Base-by-base conservation (phyloP, 2,888 invertebrate species). In the Fragum whitleyi region DNA sequence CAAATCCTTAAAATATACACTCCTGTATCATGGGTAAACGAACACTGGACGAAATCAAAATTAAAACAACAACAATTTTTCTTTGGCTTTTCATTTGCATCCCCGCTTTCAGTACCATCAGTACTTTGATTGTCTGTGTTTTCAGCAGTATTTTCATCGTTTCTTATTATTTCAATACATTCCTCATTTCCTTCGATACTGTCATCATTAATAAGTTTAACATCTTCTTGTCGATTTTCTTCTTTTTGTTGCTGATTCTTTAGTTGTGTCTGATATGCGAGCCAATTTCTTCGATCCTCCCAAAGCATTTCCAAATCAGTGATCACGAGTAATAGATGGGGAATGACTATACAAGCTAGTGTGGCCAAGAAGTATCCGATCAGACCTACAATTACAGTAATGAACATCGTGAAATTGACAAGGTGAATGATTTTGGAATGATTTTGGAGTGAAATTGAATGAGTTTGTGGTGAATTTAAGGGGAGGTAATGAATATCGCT, bases 241-340 rank as follows among this genome's bases (percentile, higher is more conserved):
- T 47, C 47, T 47, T 47, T 5, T 47, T 47, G 47, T 47, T 47
- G 39, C 39, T 39, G 7, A 9, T 39, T 39, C 11, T 36, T 23
- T 39, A n/a, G 28, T 5, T 62, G 14, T 42, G 39, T 65, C 42
- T 14, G 32, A 42, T 65, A n/a, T 19, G 29, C 32, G 42, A 39
- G 26, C 39, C 42, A 32, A 32, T 65, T 65, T 65, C 47, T 57
- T 23, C 65, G 32, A 23, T 65, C 65, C 36, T 21, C 47, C 65
- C 65, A 65, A 6, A 65, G 26, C 65, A 65, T 65, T 39, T 21
- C 23, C 1, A 65, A 1, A 36, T 65, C 65, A 2, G 39, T 65
- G 23, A 65, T 26, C 23, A 36, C 42, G 14, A 65, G 14, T 2
- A 65, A 23, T 16, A 65, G 23, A 19, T 65, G 65, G 16, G 65